These are phyloP conservation scores for Meloidogyne floridensis DNA, from an alignment of 1,140 invertebrate genomes.

Conservation along the genomic window DNA sequence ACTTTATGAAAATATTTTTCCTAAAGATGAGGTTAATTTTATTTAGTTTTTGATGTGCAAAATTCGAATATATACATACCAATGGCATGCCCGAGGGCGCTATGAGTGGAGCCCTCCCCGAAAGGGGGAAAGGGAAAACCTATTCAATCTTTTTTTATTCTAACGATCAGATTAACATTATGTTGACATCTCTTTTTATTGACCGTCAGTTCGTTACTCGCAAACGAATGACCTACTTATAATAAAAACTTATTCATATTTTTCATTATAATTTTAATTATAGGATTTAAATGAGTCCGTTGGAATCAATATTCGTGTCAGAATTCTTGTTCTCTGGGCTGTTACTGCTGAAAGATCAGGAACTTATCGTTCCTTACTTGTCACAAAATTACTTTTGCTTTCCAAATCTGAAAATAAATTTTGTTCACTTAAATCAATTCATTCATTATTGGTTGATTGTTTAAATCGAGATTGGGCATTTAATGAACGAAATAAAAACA, in stretches of 20 bases:
- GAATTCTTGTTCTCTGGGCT: slow-evolving; percentile 46
- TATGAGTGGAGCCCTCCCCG: too few species aligned
- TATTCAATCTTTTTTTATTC: too few species aligned
- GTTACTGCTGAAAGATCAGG: slow-evolving; percentile 49
- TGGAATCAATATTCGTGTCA: slow-evolving; percentile 34
- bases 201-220: too few species aligned
- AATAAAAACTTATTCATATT: too few species aligned
- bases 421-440: slow-evolving; percentile 31
- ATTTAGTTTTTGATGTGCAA: background rate
- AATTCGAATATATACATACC: background rate
- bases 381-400: slow-evolving; percentile 33
- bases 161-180: too few species aligned
- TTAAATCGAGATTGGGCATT: slow-evolving; percentile 36
- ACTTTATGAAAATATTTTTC: slow-evolving; percentile 48
- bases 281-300: slow-evolving; percentile 1
- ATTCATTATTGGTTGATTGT: slow-evolving; percentile 50
- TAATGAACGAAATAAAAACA: slow-evolving; percentile 30
- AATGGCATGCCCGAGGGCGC: too few species aligned
- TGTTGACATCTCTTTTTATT: too few species aligned
- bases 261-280: background rate
- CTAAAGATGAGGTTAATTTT: slow-evolving; percentile 4
- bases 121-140: too few species aligned
- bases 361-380: slow-evolving; percentile 47
- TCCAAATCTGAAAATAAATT: slow-evolving; percentile 16
- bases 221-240: too few species aligned